Evolutionary conservation across 2,797 vertebrate genomes (phyloP), one percentile per base, ranked within the genome.

Genomic region (Triplophysa bombifrons): DNA sequence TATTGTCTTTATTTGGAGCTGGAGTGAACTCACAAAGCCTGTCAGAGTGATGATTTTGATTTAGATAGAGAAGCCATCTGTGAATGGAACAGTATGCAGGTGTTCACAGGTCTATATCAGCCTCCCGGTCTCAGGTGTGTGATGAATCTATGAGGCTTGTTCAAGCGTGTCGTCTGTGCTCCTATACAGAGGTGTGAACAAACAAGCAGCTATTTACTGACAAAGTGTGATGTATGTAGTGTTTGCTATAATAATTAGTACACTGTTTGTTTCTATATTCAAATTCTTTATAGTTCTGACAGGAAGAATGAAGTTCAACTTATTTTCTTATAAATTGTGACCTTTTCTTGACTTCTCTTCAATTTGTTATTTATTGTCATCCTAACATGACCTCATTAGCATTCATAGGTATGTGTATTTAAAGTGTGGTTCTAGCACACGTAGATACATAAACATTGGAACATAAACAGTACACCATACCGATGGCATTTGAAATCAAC

Each of bases 1-100:
- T 91, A 91, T 89, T 87, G 82, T 87, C 84, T 89, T 92, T 88
- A 88, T 92, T 92, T 90, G 75, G 80, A 86, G 76, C 77, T 80
- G 78, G 65, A 74, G 84, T 76, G 80, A 82, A 80, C 46, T 50
- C 83, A 74, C 73, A 75, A 51, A 61, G 56, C 48, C 53, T 81
- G 85, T 88, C 86, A 87, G 78, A 74, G 66, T 80, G 85, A 85
- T 90, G 83, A 86, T 83, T 85, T 60, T 61, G 79, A 80, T 84
- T 77, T 76, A 91, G 89, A 93, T 91, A 1, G 72, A 90, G 87
- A 78, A 81, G 82, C 44, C 87, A 90, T 90, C 87, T 90, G 89
- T 78, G 88, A 82, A 75, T 81, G 63, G 84, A 84, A 85, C 83
- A 85, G 84, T 83, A 76, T 83, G 87, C 90, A 91, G 90, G 88